Evolutionary conservation across 2,888 invertebrate species (phyloP).

Genomic region (Dryobotodes eremita): DNA sequence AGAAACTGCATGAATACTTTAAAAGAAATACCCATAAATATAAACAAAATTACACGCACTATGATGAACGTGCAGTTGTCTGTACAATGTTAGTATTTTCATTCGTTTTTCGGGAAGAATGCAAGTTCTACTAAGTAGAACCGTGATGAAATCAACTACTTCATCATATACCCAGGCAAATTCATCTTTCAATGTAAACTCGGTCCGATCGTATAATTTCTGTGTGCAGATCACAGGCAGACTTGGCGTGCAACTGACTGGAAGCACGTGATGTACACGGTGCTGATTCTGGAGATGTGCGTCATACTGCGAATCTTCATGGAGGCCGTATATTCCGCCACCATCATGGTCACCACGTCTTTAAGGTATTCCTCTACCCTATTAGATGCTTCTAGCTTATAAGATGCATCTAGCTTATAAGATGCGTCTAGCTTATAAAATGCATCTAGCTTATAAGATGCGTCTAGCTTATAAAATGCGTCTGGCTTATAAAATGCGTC

Average conservation of each 20-base stretch:
- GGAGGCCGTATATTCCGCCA: slow-evolving; percentile 84
- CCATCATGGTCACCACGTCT: slow-evolving; percentile 84
- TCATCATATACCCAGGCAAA: neutral
- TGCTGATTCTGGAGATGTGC: slow-evolving; percentile 81
- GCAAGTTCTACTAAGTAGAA: neutral
- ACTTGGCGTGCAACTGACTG: slow-evolving; percentile 70
- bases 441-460: neutral
- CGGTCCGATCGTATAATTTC: neutral
- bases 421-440: neutral
- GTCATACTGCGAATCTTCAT: slow-evolving; percentile 81
- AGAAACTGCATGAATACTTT: too few relatives aligned
- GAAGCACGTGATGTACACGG: slow-evolving; percentile 75
- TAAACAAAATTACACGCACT: too few relatives aligned
- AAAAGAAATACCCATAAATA: too few relatives aligned
- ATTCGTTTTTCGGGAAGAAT: neutral
- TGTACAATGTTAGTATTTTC: neutral
- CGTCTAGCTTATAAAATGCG: neutral
- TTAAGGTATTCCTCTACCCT: slow-evolving; percentile 71
- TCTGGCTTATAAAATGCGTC: neutral
- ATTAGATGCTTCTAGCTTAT: neutral
- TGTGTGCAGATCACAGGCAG: slow-evolving; percentile 73
- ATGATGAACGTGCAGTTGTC: neutral
- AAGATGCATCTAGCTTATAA: neutral
- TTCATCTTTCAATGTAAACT: neutral
- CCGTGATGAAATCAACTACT: neutral